Conservation (phyloP, 2,113 vertebrate species). For the Phylloscopus whistleri region DNA sequence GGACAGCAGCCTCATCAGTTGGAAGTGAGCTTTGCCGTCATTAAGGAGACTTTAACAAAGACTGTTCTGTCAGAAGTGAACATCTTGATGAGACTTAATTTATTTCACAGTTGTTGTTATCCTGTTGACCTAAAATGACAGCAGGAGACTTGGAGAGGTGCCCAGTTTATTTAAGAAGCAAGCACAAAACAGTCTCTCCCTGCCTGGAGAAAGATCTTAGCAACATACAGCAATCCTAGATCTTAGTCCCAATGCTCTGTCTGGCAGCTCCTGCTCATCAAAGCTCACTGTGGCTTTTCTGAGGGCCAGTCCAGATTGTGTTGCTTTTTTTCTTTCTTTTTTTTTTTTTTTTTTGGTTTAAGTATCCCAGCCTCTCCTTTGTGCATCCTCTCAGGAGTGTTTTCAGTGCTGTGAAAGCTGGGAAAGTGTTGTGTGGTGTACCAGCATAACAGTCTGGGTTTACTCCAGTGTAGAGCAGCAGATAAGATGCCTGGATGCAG, state of each 20-base stretch:
- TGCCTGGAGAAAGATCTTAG: background rate
- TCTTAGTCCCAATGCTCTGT: background rate
- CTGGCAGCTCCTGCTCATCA: background rate
- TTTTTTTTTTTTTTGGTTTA: background rate
- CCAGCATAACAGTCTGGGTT: background rate
- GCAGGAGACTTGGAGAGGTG: constrained; percentile 21
- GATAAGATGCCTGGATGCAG: background rate
- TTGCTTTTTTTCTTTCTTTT: background rate
- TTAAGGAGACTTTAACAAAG: constrained; percentile 39
- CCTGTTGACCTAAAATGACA: constrained; percentile 52
- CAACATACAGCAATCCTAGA: background rate
- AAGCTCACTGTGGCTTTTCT: background rate
- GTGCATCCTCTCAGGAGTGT: background rate
- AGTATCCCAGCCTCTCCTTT: background rate
- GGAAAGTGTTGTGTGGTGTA: background rate
- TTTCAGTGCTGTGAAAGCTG: background rate
- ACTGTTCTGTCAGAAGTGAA: background rate
- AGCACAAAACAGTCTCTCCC: background rate
- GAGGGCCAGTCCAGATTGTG: background rate
- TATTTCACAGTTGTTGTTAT: constrained; percentile 58
- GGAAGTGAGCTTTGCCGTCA: background rate
- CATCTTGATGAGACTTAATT: constrained; percentile 47
- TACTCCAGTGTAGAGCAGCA: background rate
- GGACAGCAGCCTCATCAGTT: background rate
- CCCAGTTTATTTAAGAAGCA: constrained; percentile 34